Base-by-base conservation (phyloP, 2,888 invertebrate genomes). In the Elgonia sp. region DNA sequence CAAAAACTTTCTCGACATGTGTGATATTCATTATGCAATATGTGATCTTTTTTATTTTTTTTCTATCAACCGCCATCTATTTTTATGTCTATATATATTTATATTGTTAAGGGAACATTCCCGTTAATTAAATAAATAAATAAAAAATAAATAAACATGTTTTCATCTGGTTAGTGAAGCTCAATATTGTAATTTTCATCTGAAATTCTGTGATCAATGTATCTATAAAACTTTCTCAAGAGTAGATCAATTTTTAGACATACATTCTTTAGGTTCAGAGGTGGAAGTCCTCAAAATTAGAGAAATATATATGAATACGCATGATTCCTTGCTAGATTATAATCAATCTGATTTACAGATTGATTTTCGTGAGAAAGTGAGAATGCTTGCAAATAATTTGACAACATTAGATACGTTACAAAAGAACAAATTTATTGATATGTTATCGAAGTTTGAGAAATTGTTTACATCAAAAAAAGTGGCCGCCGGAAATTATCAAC, bases 401-500 rank as follows among this genome's bases (percentile, higher is more conserved):
- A 53, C 10, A 0, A 18, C 18, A 10, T 7, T 76, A 1, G 50
- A 76, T 63, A n/a, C 18, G 14, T 0, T 0, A 12, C 10, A 77
- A 67, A 69, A 57, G 18, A 18, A 42, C 9, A 69, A 37, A 55
- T 79, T 79, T 20, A 3, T 37, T 8, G 8, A 67, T 46, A 79
- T 67, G 62, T 72, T 18, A 39, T 20, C 8, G 40, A n/a, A 39
- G 16, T 57, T 20, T 18, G 20, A 57, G 20, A 57, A 20, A 14
- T 57, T 57, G 20, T 79, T 79, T 21, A 29, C 67, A n/a, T 20
- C 42, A 29, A 79, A 67, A n/a, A 57, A 55, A 55, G 18, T 16
- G 21, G 67, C 79, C 0, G 79, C 79, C 0, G 79, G 79, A 42
- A 55, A 16, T 5, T 86, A 86, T 53, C 42, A 86, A 53, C 92